Evolutionary conservation across 2,113 vertebrate species (phyloP), one percentile per base, ranked within the genome.

Genomic region (Lucifuga dentata): DNA sequence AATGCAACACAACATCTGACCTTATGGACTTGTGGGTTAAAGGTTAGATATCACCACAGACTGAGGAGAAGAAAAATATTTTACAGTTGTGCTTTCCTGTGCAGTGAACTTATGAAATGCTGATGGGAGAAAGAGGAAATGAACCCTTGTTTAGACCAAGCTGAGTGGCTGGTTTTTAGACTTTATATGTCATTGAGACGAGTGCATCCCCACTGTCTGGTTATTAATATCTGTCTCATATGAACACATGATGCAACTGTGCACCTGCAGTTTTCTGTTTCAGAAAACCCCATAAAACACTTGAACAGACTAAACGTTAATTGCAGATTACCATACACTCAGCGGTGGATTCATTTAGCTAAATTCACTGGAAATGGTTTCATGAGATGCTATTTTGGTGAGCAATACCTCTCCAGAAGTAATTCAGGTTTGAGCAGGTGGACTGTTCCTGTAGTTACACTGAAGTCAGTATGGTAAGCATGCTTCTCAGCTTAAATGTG

Each of bases 211-310:
- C 74, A 17, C 23, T 35, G 20, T 35, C 8, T 43, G 41, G 8
- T 29, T 73, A 66, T 65, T 43, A 76, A 71, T 69, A 67, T 15
- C 17, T 26, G 23, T 81, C 35, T 57, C 33, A 56, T 36, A 68
- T 11, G 62, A 48, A 49, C 68, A 12, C 52, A 73, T 63, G 63
- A 70, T 40, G 65, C 11, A 35, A 35, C 17, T 3, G 2, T 3
- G 73, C 86, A 86, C 70, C 82, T 86, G 82, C 68, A 73, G 8
- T 13, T 50, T 8, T 26, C 16, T 58, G 16, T 29, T 12, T 29
- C 45, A 38, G 19, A 76, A 84, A 84, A 33, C 63, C 29, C 67
- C 73, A 16, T 2, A 15, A 17, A 19, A 55, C 13, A 36, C 15
- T 39, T 10, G 2, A 15, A 15, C 1, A 40, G 1, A 11, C 35